These are phyloP conservation scores for Ceyx melanurus DNA, from an alignment of 2,113 vertebrate genomes.

Conservation along the genomic window DNA sequence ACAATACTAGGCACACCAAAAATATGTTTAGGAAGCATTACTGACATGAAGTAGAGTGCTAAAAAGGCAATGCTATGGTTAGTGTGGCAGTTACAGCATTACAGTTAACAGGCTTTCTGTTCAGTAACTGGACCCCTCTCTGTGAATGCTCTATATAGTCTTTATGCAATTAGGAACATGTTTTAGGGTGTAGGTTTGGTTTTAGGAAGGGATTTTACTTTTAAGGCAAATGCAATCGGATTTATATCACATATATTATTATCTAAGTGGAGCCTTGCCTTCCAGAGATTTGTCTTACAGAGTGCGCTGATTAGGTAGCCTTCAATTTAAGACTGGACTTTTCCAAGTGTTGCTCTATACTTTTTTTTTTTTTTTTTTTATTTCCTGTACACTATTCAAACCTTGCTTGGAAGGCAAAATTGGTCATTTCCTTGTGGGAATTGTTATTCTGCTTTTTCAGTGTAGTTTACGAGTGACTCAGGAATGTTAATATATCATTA, in stretches of 20 bases:
- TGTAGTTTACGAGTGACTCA: constrained; percentile 1
- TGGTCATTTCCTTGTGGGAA: neutral
- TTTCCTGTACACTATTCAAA: neutral
- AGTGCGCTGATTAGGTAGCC: neutral
- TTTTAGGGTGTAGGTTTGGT: constrained; percentile 1
- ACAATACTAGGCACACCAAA: neutral
- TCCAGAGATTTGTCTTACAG: neutral
- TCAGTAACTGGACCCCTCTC: neutral
- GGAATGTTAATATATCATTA: neutral
- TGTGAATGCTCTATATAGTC: neutral
- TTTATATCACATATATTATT: constrained; percentile 33
- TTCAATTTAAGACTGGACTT: constrained; percentile 18
- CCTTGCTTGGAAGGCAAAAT: constrained; percentile 16
- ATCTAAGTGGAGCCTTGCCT: neutral
- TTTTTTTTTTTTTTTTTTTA: neutral
- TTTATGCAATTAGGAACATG: constrained; percentile 19
- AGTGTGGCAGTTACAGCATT: neutral
- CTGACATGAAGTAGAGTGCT: neutral
- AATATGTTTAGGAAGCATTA: neutral
- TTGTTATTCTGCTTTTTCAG: neutral
- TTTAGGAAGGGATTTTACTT: constrained; percentile 23
- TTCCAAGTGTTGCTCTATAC: neutral
- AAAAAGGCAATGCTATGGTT: constrained; percentile 1
- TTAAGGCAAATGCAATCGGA: constrained; percentile 4
- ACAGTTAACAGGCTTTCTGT: neutral